Base-by-base conservation (phyloP, 1,140 invertebrate genomes). In the Panagrolaimus sp. region DNA sequence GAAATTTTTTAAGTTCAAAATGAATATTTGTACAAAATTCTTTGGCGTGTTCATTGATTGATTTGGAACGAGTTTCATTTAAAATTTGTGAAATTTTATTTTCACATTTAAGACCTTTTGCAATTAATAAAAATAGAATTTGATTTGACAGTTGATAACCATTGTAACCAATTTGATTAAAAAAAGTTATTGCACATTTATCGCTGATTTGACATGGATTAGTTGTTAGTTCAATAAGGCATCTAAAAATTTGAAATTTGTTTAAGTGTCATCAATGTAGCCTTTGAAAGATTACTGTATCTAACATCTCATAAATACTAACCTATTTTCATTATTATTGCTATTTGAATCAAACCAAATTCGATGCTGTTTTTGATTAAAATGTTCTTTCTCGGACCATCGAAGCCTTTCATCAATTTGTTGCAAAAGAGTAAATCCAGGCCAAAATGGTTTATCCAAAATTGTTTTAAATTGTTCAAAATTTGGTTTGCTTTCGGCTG, bases 361-460 rank as follows among this genome's bases (percentile, higher is more conserved):
- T 57, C 27, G 51, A 25, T 57, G 20, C 51, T 20, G n/a, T 16
- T 57, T 57, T 25, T 57, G 14, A 13, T 27, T 57, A 11, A 57
- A 8, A 20, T 57, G 51, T 20, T 57, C 51, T 27, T 57, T 57
- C 11, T 25, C 51, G 11, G 20, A 25, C 51, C 51, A 57, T 57
- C 51, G 11, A 25, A 57, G 27, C n/a, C 51, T 57, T 57, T 57
- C 51, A 57, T 57, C 51, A 27, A 57, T 27, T 57, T 57, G 51
- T 20, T 57, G 51, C 20, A 57, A 20, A 9, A 9, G 27, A 25
- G n/a, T 27, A 57, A 20, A 27, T n/a, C 20, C 20, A 57, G 20
- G 51, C 27, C 51, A 27, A 57, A 25, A 57, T 25, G 51, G 27
- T 11, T 20, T 57, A 11, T 20, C 51, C 20, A 57, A 27, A 57